These are phyloP conservation scores for Pseudopleuronectes americanus DNA, from an alignment of 2,797 vertebrate species.

Conservation along the genomic window DNA sequence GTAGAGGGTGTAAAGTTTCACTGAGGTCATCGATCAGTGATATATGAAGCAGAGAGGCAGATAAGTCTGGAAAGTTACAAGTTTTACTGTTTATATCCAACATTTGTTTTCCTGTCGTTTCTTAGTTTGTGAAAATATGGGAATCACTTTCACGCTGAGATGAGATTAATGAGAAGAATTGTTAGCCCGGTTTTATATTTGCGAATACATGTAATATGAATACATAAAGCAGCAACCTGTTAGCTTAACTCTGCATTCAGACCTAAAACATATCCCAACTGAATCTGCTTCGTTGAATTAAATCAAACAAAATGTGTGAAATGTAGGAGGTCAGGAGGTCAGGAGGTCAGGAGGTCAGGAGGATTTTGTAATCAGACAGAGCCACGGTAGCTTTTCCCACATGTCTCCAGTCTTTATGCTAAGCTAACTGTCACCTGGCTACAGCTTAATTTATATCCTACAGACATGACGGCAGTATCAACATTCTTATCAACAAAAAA, in stretches of 20 bases:
- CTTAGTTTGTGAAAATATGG: too few species aligned
- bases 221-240: neutral
- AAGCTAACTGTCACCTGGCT: neutral
- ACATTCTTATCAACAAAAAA: neutral
- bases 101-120: neutral
- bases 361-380: too few species aligned
- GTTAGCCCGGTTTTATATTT: neutral
- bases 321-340: too few species aligned
- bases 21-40: neutral
- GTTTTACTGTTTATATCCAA: neutral
- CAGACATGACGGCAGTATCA: neutral
- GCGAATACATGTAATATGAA: neutral
- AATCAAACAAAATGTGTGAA: neutral
- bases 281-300: constrained; percentile 3
- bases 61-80: neutral
- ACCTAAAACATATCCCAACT: neutral
- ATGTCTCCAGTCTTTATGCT: neutral
- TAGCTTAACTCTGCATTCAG: neutral
- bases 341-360: too few species aligned
- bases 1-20: neutral
- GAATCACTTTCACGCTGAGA: too few species aligned
- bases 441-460: neutral
- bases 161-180: too few species aligned
- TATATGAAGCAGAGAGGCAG: neutral
- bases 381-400: neutral